These are phyloP conservation scores for Eristalis tenax DNA, from an alignment of 2,888 invertebrate genomes.

Conservation along the genomic window DNA sequence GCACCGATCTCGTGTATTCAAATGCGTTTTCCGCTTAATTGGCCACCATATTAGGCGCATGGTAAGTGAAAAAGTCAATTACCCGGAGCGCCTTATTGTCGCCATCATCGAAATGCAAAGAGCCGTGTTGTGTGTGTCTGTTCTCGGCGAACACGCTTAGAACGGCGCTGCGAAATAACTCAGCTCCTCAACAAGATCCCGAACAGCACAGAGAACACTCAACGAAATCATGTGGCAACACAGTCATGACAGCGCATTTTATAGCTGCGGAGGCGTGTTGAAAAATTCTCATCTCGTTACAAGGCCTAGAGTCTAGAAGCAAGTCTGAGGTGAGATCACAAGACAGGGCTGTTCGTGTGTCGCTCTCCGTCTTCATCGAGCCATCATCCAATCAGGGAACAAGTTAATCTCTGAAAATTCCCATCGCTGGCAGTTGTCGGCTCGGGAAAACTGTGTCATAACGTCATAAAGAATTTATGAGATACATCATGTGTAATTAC, in stretches of 20 bases:
- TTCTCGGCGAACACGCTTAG: background rate
- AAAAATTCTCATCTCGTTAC: slow-evolving; percentile 29
- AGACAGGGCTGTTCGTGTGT: background rate
- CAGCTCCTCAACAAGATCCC: background rate
- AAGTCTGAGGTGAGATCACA: background rate
- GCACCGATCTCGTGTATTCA: slow-evolving; percentile 16
- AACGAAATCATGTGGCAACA: background rate
- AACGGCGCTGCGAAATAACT: background rate
- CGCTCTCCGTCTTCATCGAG: background rate
- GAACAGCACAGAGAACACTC: background rate
- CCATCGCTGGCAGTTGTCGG: background rate
- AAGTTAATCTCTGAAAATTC: background rate
- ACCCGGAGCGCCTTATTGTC: slow-evolving; percentile 28
- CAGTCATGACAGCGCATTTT: background rate
- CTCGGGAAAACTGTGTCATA: slow-evolving; percentile 33
- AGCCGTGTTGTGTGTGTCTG: background rate
- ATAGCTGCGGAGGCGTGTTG: slow-evolving; percentile 6
- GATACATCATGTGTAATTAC: slow-evolving; percentile 53
- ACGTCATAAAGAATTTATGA: slow-evolving; percentile 48
- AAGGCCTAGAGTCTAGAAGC: background rate
- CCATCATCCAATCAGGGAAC: background rate
- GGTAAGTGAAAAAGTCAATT: slow-evolving; percentile 13
- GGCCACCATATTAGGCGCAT: slow-evolving; percentile 22
- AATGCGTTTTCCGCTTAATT: slow-evolving; percentile 40
- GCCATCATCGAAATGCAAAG: background rate